Base-by-base conservation (phyloP, 2,113 vertebrate genomes). In the Channa maculata region DNA sequence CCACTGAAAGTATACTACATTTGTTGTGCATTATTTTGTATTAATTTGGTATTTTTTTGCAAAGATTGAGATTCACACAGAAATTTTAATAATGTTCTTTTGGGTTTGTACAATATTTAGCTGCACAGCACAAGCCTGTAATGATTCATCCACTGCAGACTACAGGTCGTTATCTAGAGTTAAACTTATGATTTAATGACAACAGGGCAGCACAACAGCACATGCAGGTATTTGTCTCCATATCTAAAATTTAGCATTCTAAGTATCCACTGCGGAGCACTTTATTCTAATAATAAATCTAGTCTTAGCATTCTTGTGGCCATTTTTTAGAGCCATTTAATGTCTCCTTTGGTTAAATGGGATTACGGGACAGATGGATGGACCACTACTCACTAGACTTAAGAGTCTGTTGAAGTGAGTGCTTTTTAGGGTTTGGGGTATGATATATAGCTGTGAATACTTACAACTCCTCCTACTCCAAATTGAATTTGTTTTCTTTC, bases 401-500 rank as follows among this genome's bases (percentile, higher is more conserved):
- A 33, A 60, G 46, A 52, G 44, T 33, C 54, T 64, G 7, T 49
- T 58, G 46, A 67, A 71, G 61, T 53, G 50, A 64, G 65, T 64
- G 48, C 41, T 51, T 45, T 46, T 62, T 12, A 45, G 24, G 65
- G 10, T 71, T 77, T 15, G 9, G 34, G 11, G 5, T 46, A 53
- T 37, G 33, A 54, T 54, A 55, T 54, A 45, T 34, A 69, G 49
- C 44, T 65, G 10, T 54, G 34, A 45, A 79, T 62, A 37, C 53
- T 75, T 52, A 15, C n/a, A 24, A 12, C 61, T 79, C 24, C 24
- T 38, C 41, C 36, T 70, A 64, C 64, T 57, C 15, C 58, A 61
- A 37, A 70, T 83, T 39, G 36, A 41, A 51, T 36, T 57, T 12
- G 13, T 77, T 67, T 85, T 44, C 7, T 7, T 54, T 74, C 12